Percentiles rank a stretch among this genome's conserved stretches.
These are phyloP conservation scores for Carapus acus DNA, from an alignment of 2,797 vertebrate species.

Conservation along the genomic window DNA sequence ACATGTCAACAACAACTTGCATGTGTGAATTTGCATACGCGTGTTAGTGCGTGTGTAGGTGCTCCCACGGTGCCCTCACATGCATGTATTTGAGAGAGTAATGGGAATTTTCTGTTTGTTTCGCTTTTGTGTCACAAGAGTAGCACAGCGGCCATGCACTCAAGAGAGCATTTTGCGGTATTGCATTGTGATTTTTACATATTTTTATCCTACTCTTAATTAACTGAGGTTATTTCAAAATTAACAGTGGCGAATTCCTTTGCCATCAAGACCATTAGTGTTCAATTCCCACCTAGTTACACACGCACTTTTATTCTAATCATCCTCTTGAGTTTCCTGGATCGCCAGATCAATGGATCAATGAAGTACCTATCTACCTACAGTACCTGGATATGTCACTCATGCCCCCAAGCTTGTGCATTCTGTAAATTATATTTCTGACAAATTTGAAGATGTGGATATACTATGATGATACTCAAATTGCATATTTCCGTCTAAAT, in stretches of 20 bases:
- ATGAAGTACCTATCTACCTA: too few relatives aligned
- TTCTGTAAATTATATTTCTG: conserved; percentile 2
- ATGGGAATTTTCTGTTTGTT: background rate
- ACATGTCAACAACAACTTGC: conserved; percentile 16
- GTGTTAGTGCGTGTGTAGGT: background rate
- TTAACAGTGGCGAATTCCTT: conserved; percentile 16
- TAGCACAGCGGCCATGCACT: conserved; percentile 20
- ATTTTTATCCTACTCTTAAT: conserved; percentile 36
- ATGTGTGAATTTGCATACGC: background rate
- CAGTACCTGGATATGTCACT: conserved; percentile 4
- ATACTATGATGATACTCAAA: background rate
- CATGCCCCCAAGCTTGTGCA: conserved; percentile 8
- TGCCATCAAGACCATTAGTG: conserved; percentile 15
- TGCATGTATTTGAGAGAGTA: conserved; percentile 25
- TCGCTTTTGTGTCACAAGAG: conserved; percentile 14
- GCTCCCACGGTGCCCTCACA: conserved; percentile 34
- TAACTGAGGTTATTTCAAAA: conserved; percentile 29
- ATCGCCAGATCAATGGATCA: too few relatives aligned
- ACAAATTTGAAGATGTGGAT: conserved; percentile 3
- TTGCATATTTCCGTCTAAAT: background rate
- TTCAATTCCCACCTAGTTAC: conserved; percentile 11
- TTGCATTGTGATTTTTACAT: conserved; percentile 39
- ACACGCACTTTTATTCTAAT: conserved; percentile 14
- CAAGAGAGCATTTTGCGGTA: conserved; percentile 21
- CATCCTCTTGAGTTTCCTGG: too few relatives aligned